Evolutionary conservation across 1,140 invertebrate genomes (phyloP), one percentile per base, ranked within the genome.

Genomic region (Eulimnadia texana): DNA sequence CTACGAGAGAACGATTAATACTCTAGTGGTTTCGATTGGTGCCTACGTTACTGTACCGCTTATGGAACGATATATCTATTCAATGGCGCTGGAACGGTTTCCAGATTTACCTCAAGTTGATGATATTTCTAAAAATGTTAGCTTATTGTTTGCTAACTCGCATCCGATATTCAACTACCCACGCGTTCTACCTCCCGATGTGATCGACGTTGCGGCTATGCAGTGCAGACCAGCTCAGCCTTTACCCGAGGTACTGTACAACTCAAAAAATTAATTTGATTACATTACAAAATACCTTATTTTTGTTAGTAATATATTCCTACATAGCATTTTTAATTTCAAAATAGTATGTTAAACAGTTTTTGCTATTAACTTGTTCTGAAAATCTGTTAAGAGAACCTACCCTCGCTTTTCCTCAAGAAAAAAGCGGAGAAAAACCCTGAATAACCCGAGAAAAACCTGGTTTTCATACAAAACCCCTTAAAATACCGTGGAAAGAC

Each of bases 241-340:
- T 16, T 54, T 68, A n/a, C 64, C 65, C 29, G 70, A 84, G 81
- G 81, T 64, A 50, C 59, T n/a, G n/a, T n/a, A n/a, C n/a, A n/a
- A n/a, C n/a, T n/a, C n/a, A n/a, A n/a, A n/a, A n/a, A n/a, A n/a
- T n/a, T n/a, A n/a, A n/a, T n/a, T n/a, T n/a, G n/a, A n/a, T n/a
- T 11, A 23, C 25, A 13, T n/a, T n/a, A n/a, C n/a, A n/a, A n/a
- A n/a, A n/a, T n/a, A n/a, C n/a, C n/a, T n/a, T n/a, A n/a, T n/a
- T n/a, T n/a, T n/a, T n/a, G n/a, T n/a, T n/a, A n/a, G n/a, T n/a
- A n/a, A n/a, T n/a, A n/a, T n/a, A n/a, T n/a, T n/a, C n/a, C n/a
- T n/a, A n/a, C n/a, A n/a, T n/a, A n/a, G n/a, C n/a, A n/a, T n/a
- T n/a, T n/a, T n/a, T n/a, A n/a, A n/a, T n/a, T n/a, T n/a, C n/a